Evolutionary conservation across 2,888 invertebrate genomes (phyloP).

Genomic region (Mongoloraphidia duomilia): DNA sequence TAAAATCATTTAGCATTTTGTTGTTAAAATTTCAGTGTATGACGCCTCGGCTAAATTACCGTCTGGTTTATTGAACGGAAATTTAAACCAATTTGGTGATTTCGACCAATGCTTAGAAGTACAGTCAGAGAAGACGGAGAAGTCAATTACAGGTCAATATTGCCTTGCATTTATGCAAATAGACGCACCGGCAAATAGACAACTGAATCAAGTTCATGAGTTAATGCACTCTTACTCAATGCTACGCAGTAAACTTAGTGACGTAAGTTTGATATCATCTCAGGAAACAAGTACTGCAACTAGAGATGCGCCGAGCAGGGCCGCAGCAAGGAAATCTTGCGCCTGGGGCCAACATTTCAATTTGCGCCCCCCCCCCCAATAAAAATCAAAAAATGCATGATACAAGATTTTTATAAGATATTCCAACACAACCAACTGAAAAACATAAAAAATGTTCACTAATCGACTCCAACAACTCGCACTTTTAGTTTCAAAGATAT

Average conservation of each 20-base stretch:
- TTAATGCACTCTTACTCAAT: conserved; percentile 44
- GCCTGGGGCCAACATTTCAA: no score
- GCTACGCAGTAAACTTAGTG: conserved; percentile 47
- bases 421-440: no score
- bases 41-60: conserved; percentile 30
- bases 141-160: conserved; percentile 41
- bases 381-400: no score
- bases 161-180: conserved; percentile 49
- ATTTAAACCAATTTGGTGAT: conserved; percentile 29
- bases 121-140: conserved; percentile 18
- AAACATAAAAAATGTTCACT: no score
- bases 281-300: no score
- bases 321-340: no score
- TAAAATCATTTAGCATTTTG: background rate
- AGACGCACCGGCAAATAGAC: conserved; percentile 32
- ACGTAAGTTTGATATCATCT: conserved; percentile 37
- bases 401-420: no score
- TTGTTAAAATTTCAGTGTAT: conserved; percentile 24
- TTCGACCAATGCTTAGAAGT: conserved; percentile 27
- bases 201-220: conserved; percentile 36
- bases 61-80: conserved; percentile 28
- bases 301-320: no score
- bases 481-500: no score
- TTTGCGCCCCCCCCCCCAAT: no score
- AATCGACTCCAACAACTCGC: no score